These are phyloP conservation scores for Geodia barretti DNA, from an alignment of 37 sponge, comb jelly and placozoan genomes.

Conservation along the genomic window DNA sequence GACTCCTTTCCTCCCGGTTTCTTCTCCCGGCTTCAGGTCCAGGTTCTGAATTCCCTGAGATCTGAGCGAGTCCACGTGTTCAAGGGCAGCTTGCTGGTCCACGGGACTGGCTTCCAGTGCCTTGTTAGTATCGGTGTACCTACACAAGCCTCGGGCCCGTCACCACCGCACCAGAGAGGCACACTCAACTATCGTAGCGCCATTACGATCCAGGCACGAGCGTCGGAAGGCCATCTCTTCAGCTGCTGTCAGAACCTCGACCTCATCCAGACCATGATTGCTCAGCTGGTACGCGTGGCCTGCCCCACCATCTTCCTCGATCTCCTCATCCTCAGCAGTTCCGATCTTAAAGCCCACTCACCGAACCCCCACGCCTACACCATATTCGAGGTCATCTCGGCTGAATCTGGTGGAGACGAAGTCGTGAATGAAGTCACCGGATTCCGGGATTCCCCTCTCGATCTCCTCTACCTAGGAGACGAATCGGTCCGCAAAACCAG, in stretches of 20 bases:
- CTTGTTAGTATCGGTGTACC: conserved; percentile 23
- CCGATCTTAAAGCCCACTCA: conserved; percentile 49
- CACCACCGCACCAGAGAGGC: not conserved
- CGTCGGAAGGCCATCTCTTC: not conserved
- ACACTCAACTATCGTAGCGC: conserved; percentile 1
- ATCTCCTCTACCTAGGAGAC: conserved; percentile 68
- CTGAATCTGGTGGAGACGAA: not conserved
- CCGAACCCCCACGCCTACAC: conserved; percentile 38
- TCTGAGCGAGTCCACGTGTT: conserved; percentile 27
- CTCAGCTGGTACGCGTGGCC: conserved; percentile 29
- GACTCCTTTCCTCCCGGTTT: conserved; percentile 77
- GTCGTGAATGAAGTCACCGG: conserved; percentile 25
- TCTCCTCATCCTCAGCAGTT: conserved; percentile 38
- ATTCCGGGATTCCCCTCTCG: conserved; percentile 25
- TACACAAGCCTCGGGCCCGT: not conserved
- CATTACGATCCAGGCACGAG: conserved; percentile 44
- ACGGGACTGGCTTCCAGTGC: conserved; percentile 26
- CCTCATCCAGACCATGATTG: conserved; percentile 38
- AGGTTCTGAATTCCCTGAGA: not conserved
- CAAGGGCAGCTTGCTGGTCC: conserved; percentile 58
- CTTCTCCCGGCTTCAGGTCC: conserved; percentile 68
- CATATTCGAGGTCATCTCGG: conserved; percentile 45
- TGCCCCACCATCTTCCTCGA: conserved; percentile 70
- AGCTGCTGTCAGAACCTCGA: conserved; percentile 57
- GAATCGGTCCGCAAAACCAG: not conserved